A percentile compares a stretch with the other conserved stretches of the same genome.
These are phyloP conservation scores for Hydrolagus affinis DNA, from an alignment of 2,113 vertebrate genomes.

Conservation along the genomic window DNA sequence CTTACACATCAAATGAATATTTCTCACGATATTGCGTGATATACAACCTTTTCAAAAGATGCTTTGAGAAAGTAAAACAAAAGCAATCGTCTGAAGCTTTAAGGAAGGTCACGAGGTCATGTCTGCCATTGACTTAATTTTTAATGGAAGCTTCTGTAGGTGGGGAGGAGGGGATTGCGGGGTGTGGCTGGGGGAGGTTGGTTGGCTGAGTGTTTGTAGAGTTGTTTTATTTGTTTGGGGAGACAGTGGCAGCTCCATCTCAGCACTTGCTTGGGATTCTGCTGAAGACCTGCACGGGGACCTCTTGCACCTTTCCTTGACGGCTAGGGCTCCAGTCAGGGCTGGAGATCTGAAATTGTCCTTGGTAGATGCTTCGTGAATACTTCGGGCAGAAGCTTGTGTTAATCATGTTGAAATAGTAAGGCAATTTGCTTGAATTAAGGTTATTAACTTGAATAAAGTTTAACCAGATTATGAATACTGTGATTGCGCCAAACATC, in stretches of 20 bases:
- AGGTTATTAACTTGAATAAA: not conserved
- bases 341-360: not conserved
- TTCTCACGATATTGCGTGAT: not conserved
- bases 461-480: not conserved
- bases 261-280: not conserved
- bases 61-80: not conserved
- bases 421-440: not conserved
- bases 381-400: not conserved
- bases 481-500: not conserved
- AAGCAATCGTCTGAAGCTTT: not conserved
- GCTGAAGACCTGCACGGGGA: not conserved
- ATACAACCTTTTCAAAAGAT: not conserved
- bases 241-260: not conserved
- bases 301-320: not conserved
- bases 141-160: not conserved
- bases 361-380: not conserved
- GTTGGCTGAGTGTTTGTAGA: too few relatives aligned
- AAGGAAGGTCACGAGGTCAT: not conserved
- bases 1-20: not conserved
- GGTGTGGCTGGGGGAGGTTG: too few relatives aligned
- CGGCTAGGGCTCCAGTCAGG: too few relatives aligned
- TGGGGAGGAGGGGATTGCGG: not conserved
- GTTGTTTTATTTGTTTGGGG: too few relatives aligned
- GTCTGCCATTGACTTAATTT: not conserved
- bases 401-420: not conserved